A percentile compares a stretch with the other conserved stretches of the same genome.
phyloP scores from a whole-genome alignment of 2,113 vertebrate genomes.

The Sakesphorus luctuosus region DNA sequence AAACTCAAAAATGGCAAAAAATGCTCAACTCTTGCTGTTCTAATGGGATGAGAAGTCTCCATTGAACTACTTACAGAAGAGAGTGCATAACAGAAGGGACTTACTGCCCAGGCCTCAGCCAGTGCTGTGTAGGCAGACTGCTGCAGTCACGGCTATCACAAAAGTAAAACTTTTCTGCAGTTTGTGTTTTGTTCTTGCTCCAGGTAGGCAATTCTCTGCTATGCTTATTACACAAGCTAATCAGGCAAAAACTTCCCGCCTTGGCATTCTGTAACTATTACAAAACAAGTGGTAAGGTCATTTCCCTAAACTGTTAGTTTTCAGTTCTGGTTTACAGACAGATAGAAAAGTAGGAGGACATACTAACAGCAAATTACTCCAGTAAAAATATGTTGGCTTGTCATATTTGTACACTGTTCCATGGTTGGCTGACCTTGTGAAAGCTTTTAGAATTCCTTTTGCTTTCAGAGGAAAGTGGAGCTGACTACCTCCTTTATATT shows the following conservation, averaged over 20 bases:
- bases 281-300: background rate
- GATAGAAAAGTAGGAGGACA: background rate
- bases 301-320: background rate
- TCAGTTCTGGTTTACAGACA: background rate
- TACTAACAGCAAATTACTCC: background rate
- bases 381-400: background rate
- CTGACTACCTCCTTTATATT: background rate
- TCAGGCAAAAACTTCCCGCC: background rate
- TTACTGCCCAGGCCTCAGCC: background rate
- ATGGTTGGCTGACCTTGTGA: background rate
- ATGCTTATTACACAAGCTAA: background rate
- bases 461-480: background rate
- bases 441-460: background rate
- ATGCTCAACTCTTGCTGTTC: background rate
- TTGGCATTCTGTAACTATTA: background rate
- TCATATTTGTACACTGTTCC: background rate
- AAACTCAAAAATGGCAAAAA: background rate
- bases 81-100: background rate
- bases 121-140: background rate
- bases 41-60: background rate
- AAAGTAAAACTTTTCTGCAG: background rate
- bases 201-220: background rate
- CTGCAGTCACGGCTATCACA: background rate
- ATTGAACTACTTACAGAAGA: background rate
- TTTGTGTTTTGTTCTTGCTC: background rate